These are phyloP conservation scores for Oenanthe melanoleuca DNA, from an alignment of 2,113 vertebrate species.

Conservation along the genomic window DNA sequence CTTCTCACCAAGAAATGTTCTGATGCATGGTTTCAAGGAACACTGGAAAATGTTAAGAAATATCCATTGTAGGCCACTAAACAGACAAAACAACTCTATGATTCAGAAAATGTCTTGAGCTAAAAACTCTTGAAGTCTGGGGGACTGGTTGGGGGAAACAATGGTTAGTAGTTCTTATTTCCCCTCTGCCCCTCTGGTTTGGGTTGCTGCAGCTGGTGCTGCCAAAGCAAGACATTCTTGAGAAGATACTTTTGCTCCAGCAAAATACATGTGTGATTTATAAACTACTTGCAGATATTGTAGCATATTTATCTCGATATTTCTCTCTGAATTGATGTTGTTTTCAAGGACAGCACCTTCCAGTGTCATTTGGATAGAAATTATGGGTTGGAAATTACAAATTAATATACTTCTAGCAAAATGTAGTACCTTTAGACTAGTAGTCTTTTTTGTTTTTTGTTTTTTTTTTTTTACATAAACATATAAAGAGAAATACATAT, in stretches of 20 bases:
- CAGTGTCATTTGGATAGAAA: neutral
- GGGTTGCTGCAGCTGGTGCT: neutral
- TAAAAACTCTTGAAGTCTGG: neutral
- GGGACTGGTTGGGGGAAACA: neutral
- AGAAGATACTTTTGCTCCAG: neutral
- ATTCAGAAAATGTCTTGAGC: neutral
- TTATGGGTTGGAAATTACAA: neutral
- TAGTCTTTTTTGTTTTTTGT: neutral
- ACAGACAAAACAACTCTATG: neutral
- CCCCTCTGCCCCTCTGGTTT: neutral
- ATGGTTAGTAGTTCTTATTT: neutral
- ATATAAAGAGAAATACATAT: neutral
- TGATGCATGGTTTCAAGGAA: neutral
- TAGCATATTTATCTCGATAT: neutral
- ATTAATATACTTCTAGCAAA: neutral
- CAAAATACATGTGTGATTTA: neutral
- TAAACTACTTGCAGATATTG: neutral
- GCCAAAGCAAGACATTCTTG: neutral
- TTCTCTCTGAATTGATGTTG: neutral
- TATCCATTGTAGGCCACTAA: neutral
- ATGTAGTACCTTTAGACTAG: neutral
- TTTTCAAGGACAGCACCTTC: neutral
- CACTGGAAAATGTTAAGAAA: neutral
- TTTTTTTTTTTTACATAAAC: too few species aligned
- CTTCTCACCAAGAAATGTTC: neutral